Evolutionary conservation across 2,113 vertebrate genomes (phyloP).

Genomic region (Bolborhynchus lineola): DNA sequence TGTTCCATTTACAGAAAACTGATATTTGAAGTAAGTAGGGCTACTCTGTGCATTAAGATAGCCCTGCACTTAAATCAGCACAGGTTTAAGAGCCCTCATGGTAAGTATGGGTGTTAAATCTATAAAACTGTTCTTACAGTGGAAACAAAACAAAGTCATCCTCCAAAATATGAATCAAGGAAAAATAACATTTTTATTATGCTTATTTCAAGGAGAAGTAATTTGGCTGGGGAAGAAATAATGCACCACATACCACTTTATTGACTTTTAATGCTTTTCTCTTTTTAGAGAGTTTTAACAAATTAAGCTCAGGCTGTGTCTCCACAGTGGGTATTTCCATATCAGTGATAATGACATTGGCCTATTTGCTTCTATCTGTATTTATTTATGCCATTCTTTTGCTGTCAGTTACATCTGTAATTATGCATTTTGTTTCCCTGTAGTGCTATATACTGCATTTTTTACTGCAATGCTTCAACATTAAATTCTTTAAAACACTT

Average conservation of each 20-base stretch:
- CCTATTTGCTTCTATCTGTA: neutral
- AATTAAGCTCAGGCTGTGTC: neutral
- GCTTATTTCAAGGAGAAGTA: neutral
- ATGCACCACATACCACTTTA: neutral
- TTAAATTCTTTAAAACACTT: neutral
- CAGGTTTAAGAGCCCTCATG: neutral
- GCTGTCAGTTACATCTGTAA: neutral
- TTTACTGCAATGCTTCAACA: neutral
- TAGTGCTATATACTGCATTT: neutral
- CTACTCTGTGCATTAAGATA: neutral
- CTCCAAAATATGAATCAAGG: neutral
- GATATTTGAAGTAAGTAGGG: neutral
- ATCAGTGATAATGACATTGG: neutral
- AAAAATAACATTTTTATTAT: neutral
- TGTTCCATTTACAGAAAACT: neutral
- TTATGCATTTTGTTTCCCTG: neutral
- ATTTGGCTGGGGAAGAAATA: neutral
- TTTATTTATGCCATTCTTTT: neutral
- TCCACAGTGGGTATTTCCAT: neutral
- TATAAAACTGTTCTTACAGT: neutral
- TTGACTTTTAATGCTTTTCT: neutral
- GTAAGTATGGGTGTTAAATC: neutral
- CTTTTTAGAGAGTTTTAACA: neutral
- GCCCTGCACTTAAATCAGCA: neutral
- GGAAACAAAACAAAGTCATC: neutral